Percentiles rank a stretch among this genome's conserved stretches.
These are phyloP conservation scores for Rotaria sp. DNA, from an alignment of 2,888 invertebrate species.

Conservation along the genomic window DNA sequence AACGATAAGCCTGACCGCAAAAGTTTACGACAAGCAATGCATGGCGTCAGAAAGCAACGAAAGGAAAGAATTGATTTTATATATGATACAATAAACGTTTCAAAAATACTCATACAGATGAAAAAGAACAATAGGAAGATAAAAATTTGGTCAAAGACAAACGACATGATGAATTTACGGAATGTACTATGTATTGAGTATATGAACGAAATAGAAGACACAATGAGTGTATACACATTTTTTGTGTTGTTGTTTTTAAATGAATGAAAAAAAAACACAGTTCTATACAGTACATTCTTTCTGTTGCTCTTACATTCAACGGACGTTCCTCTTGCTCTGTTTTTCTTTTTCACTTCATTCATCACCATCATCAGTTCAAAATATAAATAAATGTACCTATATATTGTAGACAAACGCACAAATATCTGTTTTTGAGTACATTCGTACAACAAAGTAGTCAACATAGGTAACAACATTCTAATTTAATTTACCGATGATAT, in stretches of 20 bases:
- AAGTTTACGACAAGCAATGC: not conserved
- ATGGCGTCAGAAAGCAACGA: conserved; percentile 1
- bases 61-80: not conserved
- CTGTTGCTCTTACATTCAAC: not conserved
- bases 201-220: not conserved
- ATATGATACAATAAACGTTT: not conserved
- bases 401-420: not conserved
- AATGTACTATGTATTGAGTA: not conserved
- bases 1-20: conserved; percentile 22
- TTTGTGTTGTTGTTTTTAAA: not conserved
- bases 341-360: not conserved
- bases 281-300: not conserved
- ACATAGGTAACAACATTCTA: not conserved
- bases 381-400: not conserved
- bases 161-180: not conserved
- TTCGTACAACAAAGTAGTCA: not conserved
- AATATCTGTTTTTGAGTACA: not conserved
- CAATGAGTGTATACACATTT: not conserved
- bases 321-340: not conserved
- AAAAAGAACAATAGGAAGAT: not conserved
- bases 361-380: not conserved
- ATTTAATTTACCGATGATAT: not conserved
- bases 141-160: not conserved
- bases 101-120: not conserved
- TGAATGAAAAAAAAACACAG: not conserved